These are phyloP conservation scores for Volucella bombylans DNA, from an alignment of 2,888 invertebrate species.

Conservation along the genomic window DNA sequence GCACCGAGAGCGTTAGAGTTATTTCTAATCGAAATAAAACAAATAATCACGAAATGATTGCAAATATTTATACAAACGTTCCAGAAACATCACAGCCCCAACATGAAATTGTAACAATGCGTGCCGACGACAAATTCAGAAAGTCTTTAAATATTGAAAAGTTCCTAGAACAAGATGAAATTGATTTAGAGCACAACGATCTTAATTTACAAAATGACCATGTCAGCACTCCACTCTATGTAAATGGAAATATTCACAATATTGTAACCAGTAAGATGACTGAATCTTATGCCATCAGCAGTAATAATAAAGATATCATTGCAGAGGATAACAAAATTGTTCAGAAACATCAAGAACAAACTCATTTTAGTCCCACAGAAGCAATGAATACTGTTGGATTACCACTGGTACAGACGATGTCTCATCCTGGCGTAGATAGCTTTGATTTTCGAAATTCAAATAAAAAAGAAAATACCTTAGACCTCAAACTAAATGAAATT, in stretches of 20 bases:
- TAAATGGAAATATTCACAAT: slow-evolving; percentile 78
- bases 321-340: slow-evolving; percentile 42
- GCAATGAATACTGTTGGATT: slow-evolving; percentile 81
- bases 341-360: slow-evolving; percentile 37
- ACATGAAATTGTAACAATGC: slow-evolving; percentile 83
- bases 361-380: slow-evolving; percentile 73
- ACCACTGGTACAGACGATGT: slow-evolving; percentile 68
- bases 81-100: slow-evolving; percentile 86
- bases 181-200: slow-evolving; percentile 77
- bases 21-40: slow-evolving; percentile 79
- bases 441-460: slow-evolving; percentile 63
- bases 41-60: slow-evolving; percentile 81
- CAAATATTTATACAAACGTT: slow-evolving; percentile 86
- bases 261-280: slow-evolving; percentile 44
- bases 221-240: slow-evolving; percentile 79
- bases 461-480: slow-evolving; percentile 75
- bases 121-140: slow-evolving; percentile 78
- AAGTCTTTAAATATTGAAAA: slow-evolving; percentile 78
- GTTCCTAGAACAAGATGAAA: slow-evolving; percentile 80
- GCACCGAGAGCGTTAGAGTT: slow-evolving; percentile 80
- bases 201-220: slow-evolving; percentile 78
- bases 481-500: slow-evolving; percentile 79
- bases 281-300: slow-evolving; percentile 53
- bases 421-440: slow-evolving; percentile 32
- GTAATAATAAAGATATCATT: slow-evolving; percentile 56